Conservation (phyloP, 2,797 vertebrate genomes). For the Myotis findleyi region DNA sequence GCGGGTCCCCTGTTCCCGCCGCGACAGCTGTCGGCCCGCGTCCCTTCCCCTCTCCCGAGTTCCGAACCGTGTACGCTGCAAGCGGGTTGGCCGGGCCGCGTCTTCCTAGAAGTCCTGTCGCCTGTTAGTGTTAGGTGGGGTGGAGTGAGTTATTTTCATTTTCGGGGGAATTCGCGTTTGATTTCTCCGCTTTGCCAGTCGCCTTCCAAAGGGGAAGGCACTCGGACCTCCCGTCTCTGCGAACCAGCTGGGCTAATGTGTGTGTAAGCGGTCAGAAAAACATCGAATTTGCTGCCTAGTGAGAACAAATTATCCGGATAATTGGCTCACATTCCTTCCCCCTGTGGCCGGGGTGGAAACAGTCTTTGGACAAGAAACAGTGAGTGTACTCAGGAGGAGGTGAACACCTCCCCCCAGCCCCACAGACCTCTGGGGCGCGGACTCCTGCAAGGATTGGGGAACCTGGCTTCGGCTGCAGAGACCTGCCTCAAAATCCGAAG, state of each 20-base stretch:
- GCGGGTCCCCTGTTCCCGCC: background rate
- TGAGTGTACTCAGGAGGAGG: conserved; percentile 16
- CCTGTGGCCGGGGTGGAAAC: conserved; percentile 13
- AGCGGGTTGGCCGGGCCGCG: conserved; percentile 47
- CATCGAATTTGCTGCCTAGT: conserved; percentile 71
- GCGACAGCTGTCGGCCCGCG: fast-evolving
- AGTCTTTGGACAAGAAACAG: conserved; percentile 47
- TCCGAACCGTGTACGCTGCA: conserved; percentile 21
- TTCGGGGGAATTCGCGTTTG: background rate
- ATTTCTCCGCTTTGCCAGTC: background rate
- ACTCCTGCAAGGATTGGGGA: background rate
- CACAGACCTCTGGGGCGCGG: background rate
- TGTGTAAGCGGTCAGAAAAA: conserved; percentile 34
- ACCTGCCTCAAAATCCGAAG: background rate
- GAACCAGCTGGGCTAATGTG: conserved; percentile 45
- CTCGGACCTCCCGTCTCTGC: background rate
- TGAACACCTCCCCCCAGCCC: background rate
- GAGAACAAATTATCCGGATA: conserved; percentile 78
- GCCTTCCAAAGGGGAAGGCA: background rate
- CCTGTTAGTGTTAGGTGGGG: conserved; percentile 12
- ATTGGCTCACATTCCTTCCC: conserved; percentile 72
- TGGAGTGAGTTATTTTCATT: background rate
- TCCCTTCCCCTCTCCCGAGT: background rate
- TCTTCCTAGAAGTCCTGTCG: too few species aligned
- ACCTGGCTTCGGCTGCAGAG: background rate